Percentiles rank a stretch among this genome's conserved stretches.
These are phyloP conservation scores for Malthinus flaveolus DNA, from an alignment of 2,888 invertebrate genomes.

Conservation along the genomic window DNA sequence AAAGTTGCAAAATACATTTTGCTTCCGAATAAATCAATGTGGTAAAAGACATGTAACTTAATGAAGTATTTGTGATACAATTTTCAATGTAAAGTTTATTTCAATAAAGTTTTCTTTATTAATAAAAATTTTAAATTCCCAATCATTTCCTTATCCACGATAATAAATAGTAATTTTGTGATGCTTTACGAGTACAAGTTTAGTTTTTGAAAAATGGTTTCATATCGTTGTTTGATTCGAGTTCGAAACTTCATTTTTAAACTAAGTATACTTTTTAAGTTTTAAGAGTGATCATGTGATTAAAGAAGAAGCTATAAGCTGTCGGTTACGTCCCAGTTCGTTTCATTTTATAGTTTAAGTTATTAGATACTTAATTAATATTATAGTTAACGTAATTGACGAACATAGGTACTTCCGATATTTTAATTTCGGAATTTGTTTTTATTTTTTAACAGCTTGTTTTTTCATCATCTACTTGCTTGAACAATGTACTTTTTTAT, in stretches of 20 bases:
- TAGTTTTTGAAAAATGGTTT: not conserved
- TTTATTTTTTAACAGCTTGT: slow-evolving; percentile 11
- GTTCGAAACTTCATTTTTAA: too few relatives aligned
- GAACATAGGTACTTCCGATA: slow-evolving; percentile 16
- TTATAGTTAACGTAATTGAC: too few relatives aligned
- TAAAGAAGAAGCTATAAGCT: too few relatives aligned
- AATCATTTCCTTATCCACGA: slow-evolving; percentile 25
- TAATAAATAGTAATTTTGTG: slow-evolving; percentile 14
- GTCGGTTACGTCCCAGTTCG: too few relatives aligned
- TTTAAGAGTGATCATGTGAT: too few relatives aligned
- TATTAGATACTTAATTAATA: too few relatives aligned
- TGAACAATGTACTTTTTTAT: slow-evolving; percentile 35
- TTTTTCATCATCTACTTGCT: too few relatives aligned
- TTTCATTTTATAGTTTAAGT: too few relatives aligned
- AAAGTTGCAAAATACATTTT: slow-evolving; percentile 20
- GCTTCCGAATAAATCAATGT: slow-evolving; percentile 11
- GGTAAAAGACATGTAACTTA: slow-evolving; percentile 36
- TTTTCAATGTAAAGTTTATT: slow-evolving; percentile 41
- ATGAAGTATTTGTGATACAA: slow-evolving; percentile 42
- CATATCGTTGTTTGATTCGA: not conserved
- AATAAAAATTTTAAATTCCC: slow-evolving; percentile 27
- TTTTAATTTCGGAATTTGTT: slow-evolving; percentile 25
- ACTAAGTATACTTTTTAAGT: not conserved
- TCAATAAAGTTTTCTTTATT: slow-evolving; percentile 43
- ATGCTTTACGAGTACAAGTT: not conserved